Evolutionary conservation across 1,140 invertebrate species (phyloP), one percentile per base, ranked within the genome.

Genomic region (Subanguina moxae): DNA sequence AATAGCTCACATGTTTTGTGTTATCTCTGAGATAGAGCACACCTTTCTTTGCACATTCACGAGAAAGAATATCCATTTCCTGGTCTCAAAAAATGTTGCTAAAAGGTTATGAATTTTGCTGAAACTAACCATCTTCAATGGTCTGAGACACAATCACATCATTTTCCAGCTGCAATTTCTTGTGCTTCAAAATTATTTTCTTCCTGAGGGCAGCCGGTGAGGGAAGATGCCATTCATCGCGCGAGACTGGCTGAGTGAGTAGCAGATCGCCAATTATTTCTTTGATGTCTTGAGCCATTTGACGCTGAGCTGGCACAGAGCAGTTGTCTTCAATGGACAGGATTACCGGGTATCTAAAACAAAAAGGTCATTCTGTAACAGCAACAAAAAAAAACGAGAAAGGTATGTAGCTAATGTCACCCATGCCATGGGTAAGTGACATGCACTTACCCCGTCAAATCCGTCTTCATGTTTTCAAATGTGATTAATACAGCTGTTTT

Each of bases 241-340:
- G 45, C 1, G 71, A 69, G 1, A 81, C 73, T 19, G 79, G 81
- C 19, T 65, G 32, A 1, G 70, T 80, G 23, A 83, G 56, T 15
- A 82, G 45, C 57, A 80, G 68, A 84, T 86, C 85, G 17, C 93
- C 93, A 84, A 99, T 94, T 11, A 94, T 88, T 82, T 97, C 92
- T 78, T 87, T 84, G 84, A 98, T 90, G 3, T 89, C 88, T 67
- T 87, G 86, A 0, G 94, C 94, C 93, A 98, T 97, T 82, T 92
- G 91, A 62, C 93, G 86, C 83, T 98, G 95, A 77, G 97, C 94
- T 1, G 90, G 89, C 52, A 97, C 83, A 0, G 91, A 91, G 83
- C 95, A 98, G 83, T 98, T 97, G 82, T 99, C 94, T 86, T 99
- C 95, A 67, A 99, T 96, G 0, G 94, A 97, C 25, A 98, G 84